Conservation (phyloP, 2,888 invertebrate species). For the Glaucopsyche alexis region DNA sequence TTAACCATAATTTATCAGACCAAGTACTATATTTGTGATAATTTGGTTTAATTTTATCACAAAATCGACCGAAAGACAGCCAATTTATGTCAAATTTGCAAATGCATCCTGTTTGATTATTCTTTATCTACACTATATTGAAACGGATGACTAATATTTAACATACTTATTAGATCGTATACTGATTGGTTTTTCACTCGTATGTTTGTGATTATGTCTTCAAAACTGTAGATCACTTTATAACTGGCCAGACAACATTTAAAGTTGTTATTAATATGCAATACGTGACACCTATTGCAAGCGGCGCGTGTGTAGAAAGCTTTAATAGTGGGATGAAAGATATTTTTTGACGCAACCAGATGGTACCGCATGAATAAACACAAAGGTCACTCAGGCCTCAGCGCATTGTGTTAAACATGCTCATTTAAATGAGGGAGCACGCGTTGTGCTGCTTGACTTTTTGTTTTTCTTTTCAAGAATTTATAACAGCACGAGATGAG, state of each 20-base stretch:
- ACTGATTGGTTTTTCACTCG: too few species aligned
- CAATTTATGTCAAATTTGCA: too few species aligned
- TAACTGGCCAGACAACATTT: not conserved
- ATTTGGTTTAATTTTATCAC: too few species aligned
- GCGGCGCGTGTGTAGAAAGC: constrained; percentile 18
- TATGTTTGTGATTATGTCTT: too few species aligned
- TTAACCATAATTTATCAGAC: too few species aligned
- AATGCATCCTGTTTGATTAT: too few species aligned
- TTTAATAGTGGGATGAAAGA: constrained; percentile 1
- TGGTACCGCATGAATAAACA: not conserved
- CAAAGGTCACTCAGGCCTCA: constrained; percentile 5
- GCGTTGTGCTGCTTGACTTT: constrained; percentile 14
- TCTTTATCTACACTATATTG: too few species aligned
- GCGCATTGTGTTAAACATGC: not conserved
- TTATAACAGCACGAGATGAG: not conserved
- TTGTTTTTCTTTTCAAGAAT: not conserved
- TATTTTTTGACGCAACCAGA: constrained; percentile 9
- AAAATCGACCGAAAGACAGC: too few species aligned
- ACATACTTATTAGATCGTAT: too few species aligned
- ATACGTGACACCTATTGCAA: not conserved
- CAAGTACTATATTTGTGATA: too few species aligned
- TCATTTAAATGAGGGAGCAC: constrained; percentile 10
- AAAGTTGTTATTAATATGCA: not conserved
- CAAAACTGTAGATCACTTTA: too few species aligned
- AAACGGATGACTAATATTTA: too few species aligned